These are phyloP conservation scores for Rhinoptilus africanus DNA, from an alignment of 2,113 vertebrate species.

Conservation along the genomic window DNA sequence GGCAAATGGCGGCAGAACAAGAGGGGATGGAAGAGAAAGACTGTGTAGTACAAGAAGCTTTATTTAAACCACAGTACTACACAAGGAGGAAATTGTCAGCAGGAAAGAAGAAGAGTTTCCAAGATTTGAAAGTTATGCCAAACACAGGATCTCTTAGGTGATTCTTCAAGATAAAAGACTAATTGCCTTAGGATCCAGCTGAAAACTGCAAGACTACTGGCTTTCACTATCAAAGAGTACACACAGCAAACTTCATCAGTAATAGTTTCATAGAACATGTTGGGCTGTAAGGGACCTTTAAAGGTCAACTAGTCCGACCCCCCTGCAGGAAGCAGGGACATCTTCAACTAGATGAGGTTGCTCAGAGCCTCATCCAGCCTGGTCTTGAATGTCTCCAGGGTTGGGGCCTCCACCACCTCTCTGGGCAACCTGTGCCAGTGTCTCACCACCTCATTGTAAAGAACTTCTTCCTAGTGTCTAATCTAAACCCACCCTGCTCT, in stretches of 20 bases:
- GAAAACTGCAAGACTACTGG: neutral
- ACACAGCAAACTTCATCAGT: neutral
- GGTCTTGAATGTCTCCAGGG: neutral
- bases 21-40: neutral
- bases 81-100: neutral
- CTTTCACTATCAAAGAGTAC: neutral
- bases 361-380: neutral
- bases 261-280: neutral
- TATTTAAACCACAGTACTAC: neutral
- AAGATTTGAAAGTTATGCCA: neutral
- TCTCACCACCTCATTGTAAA: no score
- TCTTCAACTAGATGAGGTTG: neutral
- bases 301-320: neutral
- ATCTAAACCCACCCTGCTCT: no score
- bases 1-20: neutral
- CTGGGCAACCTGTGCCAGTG: no score
- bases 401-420: no score
- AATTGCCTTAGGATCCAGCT: neutral
- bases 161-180: neutral
- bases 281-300: neutral
- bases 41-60: neutral
- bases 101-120: neutral
- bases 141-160: neutral
- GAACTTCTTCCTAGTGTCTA: no score
- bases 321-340: neutral